These are phyloP conservation scores for Disparrhopalites patrizii DNA, from an alignment of 2,888 invertebrate genomes.

Conservation along the genomic window DNA sequence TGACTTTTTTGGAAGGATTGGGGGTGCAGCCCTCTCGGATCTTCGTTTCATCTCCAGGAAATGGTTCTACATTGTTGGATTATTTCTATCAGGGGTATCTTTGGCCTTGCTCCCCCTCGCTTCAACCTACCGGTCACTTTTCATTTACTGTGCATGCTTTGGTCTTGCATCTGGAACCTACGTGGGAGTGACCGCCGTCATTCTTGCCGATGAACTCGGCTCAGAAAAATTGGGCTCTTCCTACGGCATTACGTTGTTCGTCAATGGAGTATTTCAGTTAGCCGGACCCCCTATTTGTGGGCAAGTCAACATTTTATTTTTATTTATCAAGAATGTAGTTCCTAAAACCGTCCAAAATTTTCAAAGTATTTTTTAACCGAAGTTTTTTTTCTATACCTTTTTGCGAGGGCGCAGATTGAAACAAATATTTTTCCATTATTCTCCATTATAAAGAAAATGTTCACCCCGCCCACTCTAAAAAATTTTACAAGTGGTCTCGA, in stretches of 20 bases:
- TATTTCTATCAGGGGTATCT: conserved; percentile 71
- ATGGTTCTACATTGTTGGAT: conserved; percentile 75
- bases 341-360: neutral
- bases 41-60: conserved; percentile 65
- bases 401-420: too few relatives aligned
- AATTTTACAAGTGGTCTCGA: too few relatives aligned
- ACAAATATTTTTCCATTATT: too few relatives aligned
- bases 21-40: conserved; percentile 79
- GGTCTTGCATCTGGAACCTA: conserved; percentile 79
- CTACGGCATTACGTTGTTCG: conserved; percentile 78
- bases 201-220: conserved; percentile 83
- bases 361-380: too few relatives aligned
- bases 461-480: too few relatives aligned
- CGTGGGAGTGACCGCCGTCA: conserved; percentile 79
- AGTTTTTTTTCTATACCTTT: too few relatives aligned
- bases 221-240: conserved; percentile 78
- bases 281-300: conserved; percentile 82
- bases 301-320: conserved; percentile 61
- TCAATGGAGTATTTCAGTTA: conserved; percentile 76
- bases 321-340: conserved; percentile 42
- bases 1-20: conserved; percentile 77
- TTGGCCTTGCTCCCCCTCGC: conserved; percentile 67
- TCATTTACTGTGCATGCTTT: conserved; percentile 69
- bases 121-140: conserved; percentile 54
- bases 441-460: too few relatives aligned